Percentiles rank a stretch among this genome's conserved stretches.
These are phyloP conservation scores for Lonchura striata DNA, from an alignment of 2,113 vertebrate species.

Conservation along the genomic window DNA sequence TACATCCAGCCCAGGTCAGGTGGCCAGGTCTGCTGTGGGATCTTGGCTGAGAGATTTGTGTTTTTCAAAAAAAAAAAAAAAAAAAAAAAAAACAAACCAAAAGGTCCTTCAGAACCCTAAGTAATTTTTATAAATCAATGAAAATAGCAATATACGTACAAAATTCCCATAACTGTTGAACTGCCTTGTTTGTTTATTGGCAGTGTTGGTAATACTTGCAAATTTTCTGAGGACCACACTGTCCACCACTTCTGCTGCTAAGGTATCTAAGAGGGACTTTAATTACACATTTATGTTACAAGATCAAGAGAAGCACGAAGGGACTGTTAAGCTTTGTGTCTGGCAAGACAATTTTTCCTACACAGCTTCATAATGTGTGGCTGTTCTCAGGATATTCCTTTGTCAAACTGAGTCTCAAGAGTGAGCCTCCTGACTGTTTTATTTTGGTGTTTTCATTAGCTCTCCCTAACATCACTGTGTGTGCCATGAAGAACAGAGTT, in stretches of 20 bases:
- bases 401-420: background rate
- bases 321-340: background rate
- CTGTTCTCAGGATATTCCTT: background rate
- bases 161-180: background rate
- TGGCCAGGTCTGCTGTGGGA: background rate
- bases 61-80: background rate
- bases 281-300: background rate
- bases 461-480: background rate
- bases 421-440: background rate
- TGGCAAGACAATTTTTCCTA: background rate
- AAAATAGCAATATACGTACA: accelerated
- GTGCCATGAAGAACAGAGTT: background rate
- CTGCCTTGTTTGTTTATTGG: background rate
- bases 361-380: background rate
- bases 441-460: background rate
- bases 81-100: too few species aligned
- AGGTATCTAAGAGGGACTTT: background rate
- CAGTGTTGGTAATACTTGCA: background rate
- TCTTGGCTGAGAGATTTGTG: background rate
- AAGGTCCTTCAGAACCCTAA: background rate
- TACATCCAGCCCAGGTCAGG: background rate
- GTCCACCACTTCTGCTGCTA: background rate
- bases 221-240: background rate
- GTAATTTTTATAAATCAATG: background rate
- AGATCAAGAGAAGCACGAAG: background rate